These are phyloP conservation scores for Ammospiza maritima DNA, from an alignment of 2,797 vertebrate genomes.

Conservation along the genomic window DNA sequence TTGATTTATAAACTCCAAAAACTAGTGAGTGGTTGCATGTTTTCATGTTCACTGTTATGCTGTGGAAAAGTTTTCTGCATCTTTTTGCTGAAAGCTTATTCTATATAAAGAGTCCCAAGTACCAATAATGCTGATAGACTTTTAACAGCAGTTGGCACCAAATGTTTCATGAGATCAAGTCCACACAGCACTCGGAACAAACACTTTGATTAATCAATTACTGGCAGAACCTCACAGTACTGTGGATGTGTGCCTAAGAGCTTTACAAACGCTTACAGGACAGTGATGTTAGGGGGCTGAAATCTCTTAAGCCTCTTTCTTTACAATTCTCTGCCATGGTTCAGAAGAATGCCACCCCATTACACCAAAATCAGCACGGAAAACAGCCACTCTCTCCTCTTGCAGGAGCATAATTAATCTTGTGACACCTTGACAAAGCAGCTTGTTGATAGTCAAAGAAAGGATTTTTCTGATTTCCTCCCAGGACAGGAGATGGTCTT, in stretches of 20 bases:
- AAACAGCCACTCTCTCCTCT: conserved; percentile 55
- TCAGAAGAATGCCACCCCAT: conserved; percentile 72
- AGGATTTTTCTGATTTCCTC: conserved; percentile 88
- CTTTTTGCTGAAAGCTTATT: not conserved
- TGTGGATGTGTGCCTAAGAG: conserved; percentile 25
- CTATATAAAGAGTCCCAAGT: not conserved
- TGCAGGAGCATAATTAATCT: conserved; percentile 81
- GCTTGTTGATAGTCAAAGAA: conserved; percentile 83
- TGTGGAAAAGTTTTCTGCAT: not conserved
- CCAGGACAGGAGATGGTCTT: conserved; percentile 85
- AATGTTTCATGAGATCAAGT: not conserved
- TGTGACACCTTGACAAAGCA: conserved; percentile 90
- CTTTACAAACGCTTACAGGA: conserved; percentile 37
- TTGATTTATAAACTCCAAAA: not conserved
- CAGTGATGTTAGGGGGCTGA: conserved; percentile 49
- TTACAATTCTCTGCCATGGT: conserved; percentile 69
- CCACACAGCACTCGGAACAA: conserved; percentile 30
- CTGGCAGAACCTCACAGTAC: conserved; percentile 30
- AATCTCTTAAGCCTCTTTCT: conserved; percentile 73
- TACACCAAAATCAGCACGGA: conserved; percentile 27
- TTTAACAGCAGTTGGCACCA: not conserved
- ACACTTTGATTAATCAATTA: conserved; percentile 50
- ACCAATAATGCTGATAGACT: not conserved
- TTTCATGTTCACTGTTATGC: accelerated
- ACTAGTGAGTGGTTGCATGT: not conserved